Conservation (phyloP, 2,113 vertebrate genomes). For the Actenoides hombroni region DNA sequence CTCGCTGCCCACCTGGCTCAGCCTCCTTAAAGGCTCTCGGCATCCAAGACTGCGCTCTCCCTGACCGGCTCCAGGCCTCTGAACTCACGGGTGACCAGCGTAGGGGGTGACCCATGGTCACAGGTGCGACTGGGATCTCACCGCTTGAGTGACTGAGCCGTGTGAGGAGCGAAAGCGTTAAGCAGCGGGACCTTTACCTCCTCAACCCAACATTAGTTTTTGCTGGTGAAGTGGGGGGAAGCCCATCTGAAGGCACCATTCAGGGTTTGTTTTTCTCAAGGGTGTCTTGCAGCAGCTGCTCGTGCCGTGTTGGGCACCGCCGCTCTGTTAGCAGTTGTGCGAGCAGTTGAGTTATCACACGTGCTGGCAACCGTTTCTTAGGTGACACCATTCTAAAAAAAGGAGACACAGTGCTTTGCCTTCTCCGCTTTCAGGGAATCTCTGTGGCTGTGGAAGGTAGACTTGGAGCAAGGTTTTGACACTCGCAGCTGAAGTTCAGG, state of each 20-base stretch:
- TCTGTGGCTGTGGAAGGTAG: background rate
- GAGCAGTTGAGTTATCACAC: background rate
- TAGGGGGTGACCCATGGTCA: background rate
- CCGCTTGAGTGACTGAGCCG: background rate
- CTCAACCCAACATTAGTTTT: background rate
- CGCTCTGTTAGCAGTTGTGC: too few species aligned
- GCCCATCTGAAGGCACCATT: background rate
- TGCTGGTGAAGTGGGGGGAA: background rate
- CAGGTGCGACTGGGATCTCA: background rate
- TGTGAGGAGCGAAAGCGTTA: background rate
- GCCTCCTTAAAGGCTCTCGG: background rate
- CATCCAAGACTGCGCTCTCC: background rate
- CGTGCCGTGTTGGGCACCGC: background rate
- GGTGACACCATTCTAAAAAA: background rate
- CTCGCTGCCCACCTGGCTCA: background rate
- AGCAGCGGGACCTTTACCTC: background rate
- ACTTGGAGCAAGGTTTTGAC: background rate
- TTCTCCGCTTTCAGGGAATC: background rate
- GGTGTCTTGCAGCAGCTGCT: background rate
- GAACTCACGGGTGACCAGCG: background rate
- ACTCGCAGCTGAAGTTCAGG: background rate
- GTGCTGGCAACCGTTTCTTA: background rate
- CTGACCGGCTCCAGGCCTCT: background rate
- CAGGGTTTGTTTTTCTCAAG: background rate
- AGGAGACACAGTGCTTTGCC: rapidly evolving